phyloP scores from a whole-genome alignment of 2,888 invertebrate genomes.

The Thera obeliscata region DNA sequence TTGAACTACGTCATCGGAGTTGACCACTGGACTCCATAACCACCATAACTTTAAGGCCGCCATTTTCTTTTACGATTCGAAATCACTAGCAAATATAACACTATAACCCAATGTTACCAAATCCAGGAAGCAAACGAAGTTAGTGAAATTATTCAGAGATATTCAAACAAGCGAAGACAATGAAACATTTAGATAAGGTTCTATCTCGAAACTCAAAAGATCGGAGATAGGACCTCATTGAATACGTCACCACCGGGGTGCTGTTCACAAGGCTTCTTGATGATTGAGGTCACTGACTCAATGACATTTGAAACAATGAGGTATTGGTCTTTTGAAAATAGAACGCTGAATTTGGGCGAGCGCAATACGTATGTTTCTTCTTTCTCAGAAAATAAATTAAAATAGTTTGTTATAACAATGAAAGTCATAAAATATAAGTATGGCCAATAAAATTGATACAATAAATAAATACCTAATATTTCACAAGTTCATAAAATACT shows the following conservation, averaged over 20 bases:
- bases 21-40: too few species aligned
- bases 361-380: too few species aligned
- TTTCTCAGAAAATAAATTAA: too few species aligned
- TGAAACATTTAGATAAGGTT: not conserved
- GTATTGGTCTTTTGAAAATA: too few species aligned
- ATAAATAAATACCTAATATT: not conserved
- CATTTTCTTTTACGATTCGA: too few species aligned
- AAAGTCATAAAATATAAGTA: not conserved
- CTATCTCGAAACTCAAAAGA: not conserved
- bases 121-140: not conserved
- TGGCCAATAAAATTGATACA: too few species aligned
- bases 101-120: too few species aligned
- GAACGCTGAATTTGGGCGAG: too few species aligned
- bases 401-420: too few species aligned
- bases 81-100: too few species aligned
- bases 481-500: constrained; percentile 5
- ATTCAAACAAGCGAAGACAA: not conserved
- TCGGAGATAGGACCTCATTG: not conserved
- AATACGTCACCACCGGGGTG: not conserved
- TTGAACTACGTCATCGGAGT: too few species aligned
- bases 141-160: not conserved
- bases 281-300: not conserved
- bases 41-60: too few species aligned
- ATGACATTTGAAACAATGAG: not conserved
- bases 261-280: not conserved